Evolutionary conservation across 2,113 vertebrate genomes (phyloP), one percentile per base, ranked within the genome.

Genomic region (Istiophorus platypterus): DNA sequence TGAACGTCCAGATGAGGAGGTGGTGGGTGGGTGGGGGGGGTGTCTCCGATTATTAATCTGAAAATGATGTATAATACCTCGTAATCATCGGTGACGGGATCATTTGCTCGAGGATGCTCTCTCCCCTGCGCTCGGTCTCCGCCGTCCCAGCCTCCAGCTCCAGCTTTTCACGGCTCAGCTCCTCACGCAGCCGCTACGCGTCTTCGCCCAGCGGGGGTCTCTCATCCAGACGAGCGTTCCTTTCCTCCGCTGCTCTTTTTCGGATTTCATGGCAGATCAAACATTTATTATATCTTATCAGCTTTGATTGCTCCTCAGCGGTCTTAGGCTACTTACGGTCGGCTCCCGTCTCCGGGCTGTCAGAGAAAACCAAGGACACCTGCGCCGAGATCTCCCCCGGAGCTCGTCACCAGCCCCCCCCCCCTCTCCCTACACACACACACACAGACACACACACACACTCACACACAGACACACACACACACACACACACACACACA

Each of bases 201-300:
- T 92, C 92, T 88, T 85, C 93, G 67, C 89, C 91, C 90, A 82
- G 90, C 82, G 90, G 85, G 85, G 88, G 85, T 89, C 91, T 91
- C 88, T 89, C 90, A 89, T 93, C 92, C 88, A 84, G 84, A 78
- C 91, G 78, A 51, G 82, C 84, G 22, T 63, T 77, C 78, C 74
- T 70, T 57, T 65, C 67, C 71, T 65, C 42, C 12, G 79, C 79
- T 74, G 82, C 80, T 88, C 87, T 82, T 80, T 34, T 77, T 77
- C 70, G 82, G 82, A 83, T 90, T 85, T 91, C 78, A 66, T 64
- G 77, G 76, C 72, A 88, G 73, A 88, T 91, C 72, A 88, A 31
- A 69, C 81, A 59, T 85, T 87, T 89, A 82, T 92, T 82, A 85
- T 34, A 6, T 86, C 67, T 87, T 42, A 86, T 89, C 85, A 84